Percentiles rank a stretch among this genome's conserved stretches.
These are phyloP conservation scores for Eudemis profundana DNA, from an alignment of 2,888 invertebrate genomes.

Conservation along the genomic window DNA sequence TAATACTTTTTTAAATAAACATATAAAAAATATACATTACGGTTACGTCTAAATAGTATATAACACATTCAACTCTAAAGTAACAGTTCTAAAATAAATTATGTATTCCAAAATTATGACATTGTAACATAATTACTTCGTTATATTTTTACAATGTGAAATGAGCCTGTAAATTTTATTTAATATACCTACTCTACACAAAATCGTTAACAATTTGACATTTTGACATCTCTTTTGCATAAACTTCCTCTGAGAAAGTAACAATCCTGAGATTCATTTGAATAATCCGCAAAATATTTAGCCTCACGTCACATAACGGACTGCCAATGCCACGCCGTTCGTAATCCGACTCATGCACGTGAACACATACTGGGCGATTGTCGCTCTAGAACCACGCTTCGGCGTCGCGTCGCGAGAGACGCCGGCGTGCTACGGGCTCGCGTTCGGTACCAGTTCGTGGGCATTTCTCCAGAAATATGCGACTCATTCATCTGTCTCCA, in stretches of 20 bases:
- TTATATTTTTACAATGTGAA: slow-evolving; percentile 41
- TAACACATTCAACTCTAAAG: slow-evolving; percentile 75
- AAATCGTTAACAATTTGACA: slow-evolving; percentile 18
- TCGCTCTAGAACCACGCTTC: too few species aligned
- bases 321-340: not conserved
- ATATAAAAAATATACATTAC: slow-evolving; percentile 81
- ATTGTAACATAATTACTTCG: slow-evolving; percentile 47
- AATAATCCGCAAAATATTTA: slow-evolving; percentile 43
- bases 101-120: slow-evolving; percentile 54
- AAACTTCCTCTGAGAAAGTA: slow-evolving; percentile 44
- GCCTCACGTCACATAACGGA: slow-evolving; percentile 1
- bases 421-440: too few species aligned
- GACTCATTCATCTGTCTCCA: too few species aligned
- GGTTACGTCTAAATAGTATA: slow-evolving; percentile 77
- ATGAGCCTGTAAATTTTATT: slow-evolving; percentile 43
- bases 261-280: slow-evolving; percentile 71
- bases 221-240: slow-evolving; percentile 46
- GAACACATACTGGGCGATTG: too few species aligned
- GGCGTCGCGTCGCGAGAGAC: too few species aligned
- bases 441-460: too few species aligned
- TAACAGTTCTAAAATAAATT: slow-evolving; percentile 70
- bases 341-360: not conserved
- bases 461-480: too few species aligned
- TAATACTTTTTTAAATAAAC: slow-evolving; percentile 80
- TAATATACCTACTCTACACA: slow-evolving; percentile 29